Percentiles rank a stretch among this genome's conserved stretches.
These are phyloP conservation scores for Origma solitaria DNA, from an alignment of 2,113 vertebrate species.

Conservation along the genomic window DNA sequence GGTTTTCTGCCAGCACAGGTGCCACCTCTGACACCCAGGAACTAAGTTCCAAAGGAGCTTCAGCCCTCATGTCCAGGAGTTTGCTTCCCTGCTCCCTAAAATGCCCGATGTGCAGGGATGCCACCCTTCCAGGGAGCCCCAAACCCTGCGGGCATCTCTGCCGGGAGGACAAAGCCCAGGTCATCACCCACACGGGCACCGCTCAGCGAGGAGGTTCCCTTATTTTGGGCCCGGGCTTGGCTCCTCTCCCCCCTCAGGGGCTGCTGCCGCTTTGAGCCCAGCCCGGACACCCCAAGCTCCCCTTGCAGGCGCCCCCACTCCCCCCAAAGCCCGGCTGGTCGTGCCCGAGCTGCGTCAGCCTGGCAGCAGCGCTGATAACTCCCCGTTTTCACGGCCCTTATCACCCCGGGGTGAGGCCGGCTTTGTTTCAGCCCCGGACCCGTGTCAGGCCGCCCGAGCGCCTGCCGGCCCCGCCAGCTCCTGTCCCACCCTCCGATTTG, in stretches of 20 bases:
- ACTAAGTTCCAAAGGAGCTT: not conserved
- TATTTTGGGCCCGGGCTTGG: not conserved
- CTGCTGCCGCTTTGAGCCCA: not conserved
- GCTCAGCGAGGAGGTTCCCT: not conserved
- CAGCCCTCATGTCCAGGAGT: not conserved
- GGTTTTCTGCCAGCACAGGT: not conserved
- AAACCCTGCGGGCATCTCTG: not conserved
- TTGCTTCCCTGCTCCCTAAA: not conserved
- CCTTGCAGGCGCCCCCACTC: not conserved
- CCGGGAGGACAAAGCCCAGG: not conserved
- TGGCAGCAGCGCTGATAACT: not conserved
- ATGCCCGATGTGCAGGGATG: fast-evolving
- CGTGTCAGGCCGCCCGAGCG: not conserved
- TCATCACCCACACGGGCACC: fast-evolving
- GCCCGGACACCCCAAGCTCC: not conserved
- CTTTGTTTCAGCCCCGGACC: not conserved
- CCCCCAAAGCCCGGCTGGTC: fast-evolving
- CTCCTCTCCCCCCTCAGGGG: not conserved
- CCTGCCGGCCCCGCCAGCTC: fast-evolving
- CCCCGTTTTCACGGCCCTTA: not conserved
- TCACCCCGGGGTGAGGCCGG: not conserved
- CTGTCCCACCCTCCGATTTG: not conserved
- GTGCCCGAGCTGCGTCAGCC: not conserved
- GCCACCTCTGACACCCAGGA: not conserved
- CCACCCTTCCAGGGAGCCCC: fast-evolving